phyloP scores from a whole-genome alignment of 2,888 invertebrate genomes.

The Ophioninae sp. region DNA sequence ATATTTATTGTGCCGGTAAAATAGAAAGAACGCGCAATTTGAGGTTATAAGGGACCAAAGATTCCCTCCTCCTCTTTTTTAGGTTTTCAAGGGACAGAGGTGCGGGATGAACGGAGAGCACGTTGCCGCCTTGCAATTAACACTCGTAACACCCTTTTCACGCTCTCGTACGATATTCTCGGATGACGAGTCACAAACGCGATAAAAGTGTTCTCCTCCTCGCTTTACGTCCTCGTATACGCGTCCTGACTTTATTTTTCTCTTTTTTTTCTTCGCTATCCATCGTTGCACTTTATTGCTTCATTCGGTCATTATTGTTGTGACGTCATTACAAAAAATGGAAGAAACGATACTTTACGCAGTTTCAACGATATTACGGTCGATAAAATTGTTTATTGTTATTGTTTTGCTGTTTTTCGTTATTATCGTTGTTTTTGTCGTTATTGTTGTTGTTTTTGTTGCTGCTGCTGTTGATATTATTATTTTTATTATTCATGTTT shows the following conservation, averaged over 20 bases:
- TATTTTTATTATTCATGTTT: too few relatives aligned
- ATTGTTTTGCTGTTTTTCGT: too few relatives aligned
- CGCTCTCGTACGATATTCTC: conserved; percentile 15
- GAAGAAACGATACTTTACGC: neutral
- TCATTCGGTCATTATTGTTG: neutral
- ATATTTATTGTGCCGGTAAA: conserved; percentile 5
- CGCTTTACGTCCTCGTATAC: neutral
- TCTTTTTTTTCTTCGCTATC: neutral
- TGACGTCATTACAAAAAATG: neutral
- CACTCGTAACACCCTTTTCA: conserved; percentile 54
- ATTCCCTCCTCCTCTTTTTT: neutral
- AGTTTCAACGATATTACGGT: neutral
- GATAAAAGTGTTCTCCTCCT: conserved; percentile 15
- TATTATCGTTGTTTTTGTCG: too few relatives aligned
- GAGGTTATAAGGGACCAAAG: conserved; percentile 6
- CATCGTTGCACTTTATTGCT: conserved; percentile 8
- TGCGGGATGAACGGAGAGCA: conserved; percentile 13
- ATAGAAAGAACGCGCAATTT: neutral
- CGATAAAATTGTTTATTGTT: too few relatives aligned
- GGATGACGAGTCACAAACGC: conserved; percentile 26
- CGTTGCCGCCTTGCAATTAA: conserved; percentile 53
- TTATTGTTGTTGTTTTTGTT: too few relatives aligned
- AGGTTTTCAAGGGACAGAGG: conserved; percentile 5
- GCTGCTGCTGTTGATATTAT: too few relatives aligned
- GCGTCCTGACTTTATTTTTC: neutral